Conservation (phyloP, 2,113 vertebrate genomes). For the Poeciliopsis occidentalis region DNA sequence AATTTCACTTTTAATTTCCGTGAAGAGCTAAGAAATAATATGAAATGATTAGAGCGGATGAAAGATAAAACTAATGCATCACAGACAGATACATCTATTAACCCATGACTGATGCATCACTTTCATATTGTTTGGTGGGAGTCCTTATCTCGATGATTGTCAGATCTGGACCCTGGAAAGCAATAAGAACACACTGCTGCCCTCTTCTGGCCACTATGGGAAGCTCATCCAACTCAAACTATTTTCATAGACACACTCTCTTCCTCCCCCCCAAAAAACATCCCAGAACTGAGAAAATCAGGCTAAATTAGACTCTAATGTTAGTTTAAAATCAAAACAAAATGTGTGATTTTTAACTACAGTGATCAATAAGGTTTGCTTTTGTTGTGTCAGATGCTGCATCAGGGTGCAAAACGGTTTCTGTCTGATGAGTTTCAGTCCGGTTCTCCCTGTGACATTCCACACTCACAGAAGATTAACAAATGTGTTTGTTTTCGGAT, state of each 20-base stretch:
- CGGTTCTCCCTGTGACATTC: conserved; percentile 58
- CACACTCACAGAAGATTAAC: conserved; percentile 50
- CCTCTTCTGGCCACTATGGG: conserved; percentile 18
- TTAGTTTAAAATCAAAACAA: not conserved
- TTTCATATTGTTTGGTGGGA: not conserved
- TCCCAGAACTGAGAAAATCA: not conserved
- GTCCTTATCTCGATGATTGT: not conserved
- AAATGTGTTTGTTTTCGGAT: conserved; percentile 11
- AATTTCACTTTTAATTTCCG: conserved; percentile 18
- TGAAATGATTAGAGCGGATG: conserved; percentile 15
- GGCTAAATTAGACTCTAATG: not conserved
- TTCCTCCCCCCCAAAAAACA: not conserved
- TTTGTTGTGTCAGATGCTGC: conserved; percentile 17
- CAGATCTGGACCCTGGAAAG: not conserved
- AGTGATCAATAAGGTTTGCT: not conserved
- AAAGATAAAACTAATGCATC: conserved; percentile 22
- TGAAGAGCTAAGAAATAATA: conserved; percentile 30
- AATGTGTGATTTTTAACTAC: not conserved
- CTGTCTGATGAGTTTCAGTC: conserved; percentile 20
- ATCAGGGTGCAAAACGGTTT: conserved; percentile 22
- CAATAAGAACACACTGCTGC: conserved; percentile 8
- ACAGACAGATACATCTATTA: not conserved
- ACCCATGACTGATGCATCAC: not conserved
- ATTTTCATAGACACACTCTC: not conserved
- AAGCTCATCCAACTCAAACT: not conserved